Evolutionary conservation across 2,888 invertebrate species (phyloP).

Genomic region (Axea sp.): DNA sequence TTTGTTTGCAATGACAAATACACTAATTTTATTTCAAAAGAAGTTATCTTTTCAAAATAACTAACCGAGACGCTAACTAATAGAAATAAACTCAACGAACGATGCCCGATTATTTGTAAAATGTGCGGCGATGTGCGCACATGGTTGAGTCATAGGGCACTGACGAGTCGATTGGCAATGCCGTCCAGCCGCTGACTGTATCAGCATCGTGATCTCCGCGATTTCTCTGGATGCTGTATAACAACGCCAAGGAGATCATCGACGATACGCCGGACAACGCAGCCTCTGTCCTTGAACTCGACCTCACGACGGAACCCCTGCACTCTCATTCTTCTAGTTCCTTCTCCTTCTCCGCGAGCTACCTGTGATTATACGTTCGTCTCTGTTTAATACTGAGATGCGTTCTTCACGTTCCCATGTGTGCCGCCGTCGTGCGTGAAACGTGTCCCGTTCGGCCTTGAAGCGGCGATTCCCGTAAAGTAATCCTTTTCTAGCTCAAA

Average conservation of each 20-base stretch:
- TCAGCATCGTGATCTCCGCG: not conserved
- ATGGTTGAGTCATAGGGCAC: constrained; percentile 3
- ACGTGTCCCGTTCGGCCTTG: constrained; percentile 42
- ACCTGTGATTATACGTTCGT: constrained; percentile 47
- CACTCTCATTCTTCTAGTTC: constrained; percentile 59
- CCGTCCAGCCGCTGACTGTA: not conserved
- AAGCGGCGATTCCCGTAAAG: constrained; percentile 14
- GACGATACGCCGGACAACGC: constrained; percentile 48
- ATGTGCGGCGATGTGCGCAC: constrained; percentile 8
- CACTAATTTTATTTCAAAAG: too few relatives aligned
- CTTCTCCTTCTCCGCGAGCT: constrained; percentile 45
- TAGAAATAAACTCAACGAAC: too few relatives aligned
- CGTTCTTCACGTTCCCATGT: constrained; percentile 48
- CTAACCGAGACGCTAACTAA: too few relatives aligned
- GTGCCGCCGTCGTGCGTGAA: constrained; percentile 37
- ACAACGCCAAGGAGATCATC: constrained; percentile 35
- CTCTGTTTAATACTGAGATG: constrained; percentile 25
- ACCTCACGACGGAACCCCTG: constrained; percentile 60
- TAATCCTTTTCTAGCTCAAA: constrained; percentile 27
- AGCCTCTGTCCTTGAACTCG: constrained; percentile 40
- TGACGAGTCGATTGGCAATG: not conserved
- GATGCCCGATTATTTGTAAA: not conserved
- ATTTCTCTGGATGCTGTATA: constrained; percentile 3
- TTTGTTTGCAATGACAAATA: too few relatives aligned
- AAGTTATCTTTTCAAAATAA: too few relatives aligned